Evolutionary conservation across 2,797 vertebrate genomes (phyloP), one percentile per base, ranked within the genome.

Genomic region (Octomys mimax): DNA sequence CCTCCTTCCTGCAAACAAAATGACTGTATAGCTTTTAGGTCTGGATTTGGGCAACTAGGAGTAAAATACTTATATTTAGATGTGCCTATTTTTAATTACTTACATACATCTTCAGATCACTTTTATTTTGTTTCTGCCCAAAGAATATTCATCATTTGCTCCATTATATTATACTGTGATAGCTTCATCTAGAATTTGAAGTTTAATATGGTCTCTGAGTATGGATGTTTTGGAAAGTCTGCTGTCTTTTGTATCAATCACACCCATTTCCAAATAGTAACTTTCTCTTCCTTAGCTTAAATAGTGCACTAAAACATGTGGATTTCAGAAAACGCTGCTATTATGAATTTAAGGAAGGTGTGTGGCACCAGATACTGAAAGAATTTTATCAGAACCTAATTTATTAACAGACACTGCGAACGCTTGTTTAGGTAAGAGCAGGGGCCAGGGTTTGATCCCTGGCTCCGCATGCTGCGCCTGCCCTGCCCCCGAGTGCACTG

Each of bases 141-240:
- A 81, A 42, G 13, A 36, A 57, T 90, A 64, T 54, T 64, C n/a
- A 36, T 39, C 36, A 39, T 54, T 18, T 10, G 24, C 18, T 87
- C 13, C 1, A 11, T 21, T 61, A 12, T 39, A 0, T 16, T 77
- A 1, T 42, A 39, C 8, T 18, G 52, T 9, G 5, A 28, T 24
- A 64, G 1, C 79, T 88, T 71, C 24, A 24, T n/a, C 31, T 19
- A 94, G 1, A 49, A 39, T 33, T 42, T 83, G 10, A 31, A 36
- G 49, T 52, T 62, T 46, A 36, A 61, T n/a, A 61, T n/a, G 14
- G 10, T 89, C 12, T 93, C 22, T 64, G 33, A 10, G 0, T n/a
- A 6, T 80, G 1, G 62, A 21, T 19, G 62, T 12, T 80, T 90
- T 94, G 61, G 31, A 11, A 88, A 80, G 92, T 19, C 11, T 49